These are phyloP conservation scores for Hippocampus kuda DNA, from an alignment of 2,797 vertebrate genomes.

Conservation along the genomic window DNA sequence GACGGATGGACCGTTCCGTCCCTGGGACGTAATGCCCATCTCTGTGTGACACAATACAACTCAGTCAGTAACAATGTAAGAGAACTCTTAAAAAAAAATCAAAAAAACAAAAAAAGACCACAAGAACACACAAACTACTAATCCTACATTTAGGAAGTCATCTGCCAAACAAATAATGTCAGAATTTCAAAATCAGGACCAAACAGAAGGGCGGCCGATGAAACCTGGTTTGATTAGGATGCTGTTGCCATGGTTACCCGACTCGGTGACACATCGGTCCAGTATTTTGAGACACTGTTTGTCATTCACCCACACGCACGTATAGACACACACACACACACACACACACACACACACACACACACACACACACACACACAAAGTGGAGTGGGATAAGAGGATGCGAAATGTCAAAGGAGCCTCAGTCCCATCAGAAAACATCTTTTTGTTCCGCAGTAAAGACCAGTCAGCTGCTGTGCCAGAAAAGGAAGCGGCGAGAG, in stretches of 20 bases:
- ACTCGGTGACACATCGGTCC: background rate
- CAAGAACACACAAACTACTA: too few relatives aligned
- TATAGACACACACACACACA: too few relatives aligned
- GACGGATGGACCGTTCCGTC: too few relatives aligned
- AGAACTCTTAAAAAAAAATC: too few relatives aligned
- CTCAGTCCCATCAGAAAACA: constrained; percentile 46
- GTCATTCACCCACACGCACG: background rate
- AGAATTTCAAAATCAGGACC: background rate
- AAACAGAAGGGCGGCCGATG: background rate
- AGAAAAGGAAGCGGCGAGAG: constrained; percentile 8
- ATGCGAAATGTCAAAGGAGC: constrained; percentile 1
- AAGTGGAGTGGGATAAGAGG: background rate
- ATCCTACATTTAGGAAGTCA: background rate
- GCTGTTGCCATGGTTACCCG: background rate
- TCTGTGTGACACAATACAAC: too few relatives aligned
- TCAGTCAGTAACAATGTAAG: too few relatives aligned
- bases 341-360: background rate
- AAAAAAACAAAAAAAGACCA: too few relatives aligned
- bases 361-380: background rate
- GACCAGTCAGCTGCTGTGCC: constrained; percentile 46
- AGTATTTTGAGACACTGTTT: background rate
- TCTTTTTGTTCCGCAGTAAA: constrained; percentile 43
- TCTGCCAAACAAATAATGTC: background rate
- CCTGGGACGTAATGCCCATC: too few relatives aligned
- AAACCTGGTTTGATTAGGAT: background rate